These are phyloP conservation scores for Loripinus fragilis DNA, from an alignment of 2,888 invertebrate species.

Conservation along the genomic window DNA sequence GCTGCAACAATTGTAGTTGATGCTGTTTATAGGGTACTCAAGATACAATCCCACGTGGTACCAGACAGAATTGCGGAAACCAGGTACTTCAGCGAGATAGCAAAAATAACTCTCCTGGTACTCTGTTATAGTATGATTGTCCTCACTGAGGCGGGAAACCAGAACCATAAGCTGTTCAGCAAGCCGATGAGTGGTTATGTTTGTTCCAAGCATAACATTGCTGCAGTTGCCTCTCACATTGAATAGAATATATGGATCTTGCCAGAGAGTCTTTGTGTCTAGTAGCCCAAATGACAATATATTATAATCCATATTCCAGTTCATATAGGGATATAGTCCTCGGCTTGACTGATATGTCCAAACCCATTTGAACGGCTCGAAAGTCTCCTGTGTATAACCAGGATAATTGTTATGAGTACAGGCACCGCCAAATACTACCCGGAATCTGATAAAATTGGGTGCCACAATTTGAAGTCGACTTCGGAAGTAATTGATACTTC, in stretches of 20 bases:
- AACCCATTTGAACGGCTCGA: background rate
- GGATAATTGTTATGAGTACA: background rate
- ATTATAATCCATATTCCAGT: constrained; percentile 10
- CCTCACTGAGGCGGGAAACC: background rate
- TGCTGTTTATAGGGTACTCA: background rate
- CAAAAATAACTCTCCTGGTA: constrained; percentile 20
- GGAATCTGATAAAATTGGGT: background rate
- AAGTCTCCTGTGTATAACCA: background rate
- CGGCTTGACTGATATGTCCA: background rate
- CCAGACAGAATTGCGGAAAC: background rate
- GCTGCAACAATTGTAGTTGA: constrained; percentile 16
- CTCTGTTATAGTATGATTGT: background rate
- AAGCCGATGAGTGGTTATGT: background rate
- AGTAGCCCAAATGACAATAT: background rate
- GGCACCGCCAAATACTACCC: background rate
- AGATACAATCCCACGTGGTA: constrained; percentile 4
- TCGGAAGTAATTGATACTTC: constrained; percentile 5
- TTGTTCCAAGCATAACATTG: background rate
- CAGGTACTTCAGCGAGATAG: constrained; percentile 7
- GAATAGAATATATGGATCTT: background rate
- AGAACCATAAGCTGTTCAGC: background rate
- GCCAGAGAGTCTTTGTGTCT: background rate
- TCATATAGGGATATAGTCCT: constrained; percentile 6
- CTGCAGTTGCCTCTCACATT: background rate
- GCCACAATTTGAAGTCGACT: background rate